Conservation (phyloP, 1,140 invertebrate genomes). For the Tyrophagus putrescentiae region DNA sequence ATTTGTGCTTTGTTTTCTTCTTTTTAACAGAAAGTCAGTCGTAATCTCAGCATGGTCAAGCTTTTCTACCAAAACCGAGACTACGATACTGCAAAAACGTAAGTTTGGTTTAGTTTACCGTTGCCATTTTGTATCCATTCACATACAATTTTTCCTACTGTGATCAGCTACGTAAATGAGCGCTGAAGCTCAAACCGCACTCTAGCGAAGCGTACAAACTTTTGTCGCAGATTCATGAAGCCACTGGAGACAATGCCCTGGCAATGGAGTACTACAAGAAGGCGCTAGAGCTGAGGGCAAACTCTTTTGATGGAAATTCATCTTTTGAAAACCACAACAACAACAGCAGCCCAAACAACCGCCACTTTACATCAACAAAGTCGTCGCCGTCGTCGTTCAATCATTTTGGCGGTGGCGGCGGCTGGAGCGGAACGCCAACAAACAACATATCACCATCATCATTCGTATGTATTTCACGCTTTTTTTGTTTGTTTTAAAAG, state of each 20-base stretch:
- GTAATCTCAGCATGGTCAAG: conserved; percentile 12
- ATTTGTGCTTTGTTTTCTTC: not conserved
- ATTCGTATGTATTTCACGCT: no score
- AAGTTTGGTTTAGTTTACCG: no score
- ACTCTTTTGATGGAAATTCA: not conserved
- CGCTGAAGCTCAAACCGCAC: conserved; percentile 3
- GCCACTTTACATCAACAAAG: conserved; percentile 6
- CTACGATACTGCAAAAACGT: conserved; percentile 4
- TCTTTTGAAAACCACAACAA: conserved; percentile 1
- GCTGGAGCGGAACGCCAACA: no score
- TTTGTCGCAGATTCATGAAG: conserved; percentile 18
- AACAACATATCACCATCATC: not conserved
- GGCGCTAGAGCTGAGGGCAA: conserved; percentile 1
- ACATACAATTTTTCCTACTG: not conserved
- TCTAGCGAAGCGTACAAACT: conserved; percentile 17
- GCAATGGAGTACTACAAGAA: conserved; percentile 14
- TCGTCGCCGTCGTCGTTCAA: no score
- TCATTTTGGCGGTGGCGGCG: no score
- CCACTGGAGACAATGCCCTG: conserved; percentile 7
- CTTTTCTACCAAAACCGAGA: conserved; percentile 14
- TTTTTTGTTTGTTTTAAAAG: no score
- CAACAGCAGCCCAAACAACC: no score
- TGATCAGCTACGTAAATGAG: conserved; percentile 5
- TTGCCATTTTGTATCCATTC: no score
- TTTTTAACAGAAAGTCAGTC: conserved; percentile 2